Percentiles rank a stretch among this genome's conserved stretches.
Conservation (phyloP, 2,113 vertebrate species). For the Motacilla tschutschensis region DNA sequence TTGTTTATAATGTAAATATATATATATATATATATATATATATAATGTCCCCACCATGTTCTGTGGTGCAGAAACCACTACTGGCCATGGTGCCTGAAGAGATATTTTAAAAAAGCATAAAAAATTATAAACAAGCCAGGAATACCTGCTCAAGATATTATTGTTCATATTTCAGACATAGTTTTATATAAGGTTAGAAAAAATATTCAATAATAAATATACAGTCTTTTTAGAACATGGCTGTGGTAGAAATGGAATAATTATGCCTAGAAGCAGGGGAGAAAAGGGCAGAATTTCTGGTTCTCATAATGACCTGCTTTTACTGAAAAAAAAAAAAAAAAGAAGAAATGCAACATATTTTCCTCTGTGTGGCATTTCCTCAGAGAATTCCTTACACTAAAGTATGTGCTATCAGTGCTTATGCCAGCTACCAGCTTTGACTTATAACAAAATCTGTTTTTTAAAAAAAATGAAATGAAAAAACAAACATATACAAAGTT, state of each 20-base stretch:
- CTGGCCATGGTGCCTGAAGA: constrained; percentile 53
- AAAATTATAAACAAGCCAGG: constrained; percentile 58
- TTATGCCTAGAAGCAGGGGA: neutral
- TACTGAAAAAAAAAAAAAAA: neutral
- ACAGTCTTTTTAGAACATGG: neutral
- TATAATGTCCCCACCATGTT: no score
- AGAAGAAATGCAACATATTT: neutral
- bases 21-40: no score
- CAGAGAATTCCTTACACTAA: constrained; percentile 21
- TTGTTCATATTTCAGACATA: constrained; percentile 68
- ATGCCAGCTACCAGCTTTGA: neutral
- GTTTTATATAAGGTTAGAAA: constrained; percentile 5
- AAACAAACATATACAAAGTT: neutral
- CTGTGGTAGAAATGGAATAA: neutral
- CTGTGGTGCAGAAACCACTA: constrained; percentile 49
- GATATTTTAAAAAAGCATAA: constrained; percentile 20
- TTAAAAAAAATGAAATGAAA: constrained; percentile 14
- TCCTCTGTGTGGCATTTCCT: neutral
- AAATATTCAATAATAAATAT: constrained; percentile 1
- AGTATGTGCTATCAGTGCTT: neutral
- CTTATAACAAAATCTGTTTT: constrained; percentile 29
- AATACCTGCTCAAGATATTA: constrained; percentile 74
- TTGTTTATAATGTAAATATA: constrained; percentile 67
- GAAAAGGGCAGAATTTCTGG: neutral
- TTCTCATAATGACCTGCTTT: neutral